A percentile compares a stretch with the other conserved stretches of the same genome.
Conservation (phyloP, 2,113 vertebrate species). For the Gallinago undulata region DNA sequence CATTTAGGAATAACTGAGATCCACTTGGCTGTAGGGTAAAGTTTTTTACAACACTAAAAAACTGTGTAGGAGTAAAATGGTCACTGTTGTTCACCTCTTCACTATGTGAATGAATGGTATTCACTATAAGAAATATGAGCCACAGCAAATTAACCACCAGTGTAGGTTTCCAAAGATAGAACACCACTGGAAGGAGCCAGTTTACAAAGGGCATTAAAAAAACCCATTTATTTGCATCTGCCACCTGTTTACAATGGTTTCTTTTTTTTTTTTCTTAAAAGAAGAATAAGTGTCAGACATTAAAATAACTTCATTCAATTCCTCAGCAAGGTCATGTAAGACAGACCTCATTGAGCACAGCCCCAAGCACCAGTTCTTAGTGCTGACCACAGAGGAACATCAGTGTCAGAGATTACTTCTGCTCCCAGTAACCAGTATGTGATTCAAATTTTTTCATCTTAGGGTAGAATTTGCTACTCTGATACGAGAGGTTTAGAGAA, state of each 20-base stretch:
- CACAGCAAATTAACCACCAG: neutral
- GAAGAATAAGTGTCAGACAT: neutral
- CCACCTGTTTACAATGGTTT: neutral
- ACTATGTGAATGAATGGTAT: neutral
- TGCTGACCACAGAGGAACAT: neutral
- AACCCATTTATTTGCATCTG: neutral
- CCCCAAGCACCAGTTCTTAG: neutral
- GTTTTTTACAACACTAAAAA: neutral
- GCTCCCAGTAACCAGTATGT: neutral
- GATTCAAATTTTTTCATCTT: neutral
- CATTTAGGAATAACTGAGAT: neutral
- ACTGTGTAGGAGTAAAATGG: neutral
- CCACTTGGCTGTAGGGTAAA: neutral
- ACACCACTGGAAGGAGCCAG: neutral
- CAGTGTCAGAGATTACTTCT: neutral
- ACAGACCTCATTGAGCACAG: neutral
- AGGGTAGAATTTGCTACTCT: neutral
- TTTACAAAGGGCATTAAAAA: neutral
- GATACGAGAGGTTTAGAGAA: neutral
- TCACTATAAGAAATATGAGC: neutral
- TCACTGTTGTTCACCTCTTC: neutral
- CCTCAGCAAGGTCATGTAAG: neutral
- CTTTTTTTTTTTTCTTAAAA: neutral
- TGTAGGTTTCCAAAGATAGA: neutral
- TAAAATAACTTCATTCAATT: neutral